These are phyloP conservation scores for Eulemur rubriventer DNA, from an alignment of 2,797 vertebrate genomes.

Conservation along the genomic window DNA sequence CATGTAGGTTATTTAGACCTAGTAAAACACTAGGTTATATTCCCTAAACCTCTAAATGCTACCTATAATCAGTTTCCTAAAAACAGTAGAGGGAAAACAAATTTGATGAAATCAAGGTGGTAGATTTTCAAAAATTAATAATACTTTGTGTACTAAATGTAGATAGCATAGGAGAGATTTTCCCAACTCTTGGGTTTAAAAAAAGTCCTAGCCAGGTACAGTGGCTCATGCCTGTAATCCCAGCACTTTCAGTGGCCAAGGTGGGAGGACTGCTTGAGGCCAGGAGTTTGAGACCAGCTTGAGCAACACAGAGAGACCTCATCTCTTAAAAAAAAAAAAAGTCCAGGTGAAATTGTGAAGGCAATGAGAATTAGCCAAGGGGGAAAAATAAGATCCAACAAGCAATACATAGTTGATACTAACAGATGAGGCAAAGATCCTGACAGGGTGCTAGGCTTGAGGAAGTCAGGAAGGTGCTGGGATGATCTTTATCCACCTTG, in stretches of 20 bases:
- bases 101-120: constrained; percentile 3
- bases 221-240: neutral
- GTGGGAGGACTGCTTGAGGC: neutral
- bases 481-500: neutral
- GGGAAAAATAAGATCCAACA: neutral
- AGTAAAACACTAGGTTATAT: neutral
- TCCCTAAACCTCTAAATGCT: neutral
- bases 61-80: neutral
- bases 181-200: neutral
- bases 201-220: neutral
- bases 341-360: neutral
- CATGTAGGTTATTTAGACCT: neutral
- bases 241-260: neutral
- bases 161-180: neutral
- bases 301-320: neutral
- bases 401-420: neutral
- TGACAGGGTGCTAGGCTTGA: neutral
- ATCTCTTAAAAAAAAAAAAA: neutral
- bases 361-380: neutral
- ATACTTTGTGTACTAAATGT: neutral
- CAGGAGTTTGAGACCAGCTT: neutral
- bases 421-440: neutral
- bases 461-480: neutral
- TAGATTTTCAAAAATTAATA: neutral
- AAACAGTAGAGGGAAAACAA: neutral